phyloP scores from a whole-genome alignment of 2,113 vertebrate species.

The Formicarius rufipectus region DNA sequence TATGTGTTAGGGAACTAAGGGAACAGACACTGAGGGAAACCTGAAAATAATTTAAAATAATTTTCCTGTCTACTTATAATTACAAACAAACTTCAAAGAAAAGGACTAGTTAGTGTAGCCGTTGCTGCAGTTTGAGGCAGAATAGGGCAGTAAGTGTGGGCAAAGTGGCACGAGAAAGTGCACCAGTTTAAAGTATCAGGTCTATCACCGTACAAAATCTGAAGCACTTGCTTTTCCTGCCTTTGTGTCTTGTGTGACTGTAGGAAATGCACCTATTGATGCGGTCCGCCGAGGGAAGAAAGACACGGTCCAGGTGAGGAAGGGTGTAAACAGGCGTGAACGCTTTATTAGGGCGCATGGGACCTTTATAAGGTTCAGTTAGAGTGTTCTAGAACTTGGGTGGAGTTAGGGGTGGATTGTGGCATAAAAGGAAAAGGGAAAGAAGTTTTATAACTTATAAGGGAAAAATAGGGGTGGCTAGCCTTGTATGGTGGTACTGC shows the following conservation, averaged over 20 bases:
- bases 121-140: background rate
- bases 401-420: too few relatives aligned
- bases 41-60: background rate
- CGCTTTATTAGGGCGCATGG: too few relatives aligned
- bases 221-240: background rate
- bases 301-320: too few relatives aligned
- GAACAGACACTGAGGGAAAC: background rate
- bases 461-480: too few relatives aligned
- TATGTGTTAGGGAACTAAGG: accelerated
- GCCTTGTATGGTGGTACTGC: too few relatives aligned
- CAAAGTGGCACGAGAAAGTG: background rate
- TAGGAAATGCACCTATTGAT: background rate
- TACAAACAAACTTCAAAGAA: background rate
- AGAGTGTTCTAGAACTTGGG: too few relatives aligned
- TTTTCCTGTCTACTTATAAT: background rate
- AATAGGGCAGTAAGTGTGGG: background rate
- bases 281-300: too few relatives aligned
- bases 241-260: background rate
- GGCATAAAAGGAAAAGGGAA: too few relatives aligned
- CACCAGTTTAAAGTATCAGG: background rate
- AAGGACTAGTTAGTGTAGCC: accelerated
- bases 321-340: too few relatives aligned
- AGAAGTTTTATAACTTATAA: too few relatives aligned
- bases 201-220: background rate
- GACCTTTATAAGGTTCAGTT: too few relatives aligned